Base-by-base conservation (phyloP, 2,888 invertebrate genomes). In the Lysandra coridon region DNA sequence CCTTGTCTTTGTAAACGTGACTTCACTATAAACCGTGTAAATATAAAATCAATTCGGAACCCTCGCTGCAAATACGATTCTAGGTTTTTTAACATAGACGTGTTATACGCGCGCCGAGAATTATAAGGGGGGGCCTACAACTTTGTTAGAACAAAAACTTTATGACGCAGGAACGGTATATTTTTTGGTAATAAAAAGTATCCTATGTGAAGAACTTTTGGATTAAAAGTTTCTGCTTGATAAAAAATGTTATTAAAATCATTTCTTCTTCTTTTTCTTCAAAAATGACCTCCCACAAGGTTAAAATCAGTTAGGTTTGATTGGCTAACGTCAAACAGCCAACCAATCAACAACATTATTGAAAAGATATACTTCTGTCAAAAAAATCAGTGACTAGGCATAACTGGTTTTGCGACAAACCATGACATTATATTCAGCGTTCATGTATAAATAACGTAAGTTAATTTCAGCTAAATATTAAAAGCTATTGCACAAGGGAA, bases 1-100 rank as follows among this genome's bases (percentile, higher is more conserved):
- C 86, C 87, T 90, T 89, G 88, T 91, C 91, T 89, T 89, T 88
- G 86, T 85, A 88, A 86, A 91, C 92, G 92, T 92, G 92, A 92
- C 88, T 83, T 79, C 90, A 76, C 79, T 81, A 79, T 37, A 33
- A 78, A 78, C 49, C 53, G 78, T 53, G 69, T 49, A 69, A 78
- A 78, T 49, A 78, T 64, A 78, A 78, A 62, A 69, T 49, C 78
- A 30, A 69, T 69, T 44, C 49, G 37, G 23, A 23, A 5, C 69
- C 69, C 69, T 33, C 17, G 30, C 17, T 37, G 14, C 10, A n/a
- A 78, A 49, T 30, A 69, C 23, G 44, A 44, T 78, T 78, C 40
- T 62, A 10, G 40, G 23, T 62, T 23, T 37, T 62, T 23, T 69
- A 69, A 10, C 69, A 3, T n/a, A 40, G 62, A 78, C 78, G 23